These are phyloP conservation scores for Melitaea cinxia DNA, from an alignment of 1,140 invertebrate genomes.

Conservation along the genomic window DNA sequence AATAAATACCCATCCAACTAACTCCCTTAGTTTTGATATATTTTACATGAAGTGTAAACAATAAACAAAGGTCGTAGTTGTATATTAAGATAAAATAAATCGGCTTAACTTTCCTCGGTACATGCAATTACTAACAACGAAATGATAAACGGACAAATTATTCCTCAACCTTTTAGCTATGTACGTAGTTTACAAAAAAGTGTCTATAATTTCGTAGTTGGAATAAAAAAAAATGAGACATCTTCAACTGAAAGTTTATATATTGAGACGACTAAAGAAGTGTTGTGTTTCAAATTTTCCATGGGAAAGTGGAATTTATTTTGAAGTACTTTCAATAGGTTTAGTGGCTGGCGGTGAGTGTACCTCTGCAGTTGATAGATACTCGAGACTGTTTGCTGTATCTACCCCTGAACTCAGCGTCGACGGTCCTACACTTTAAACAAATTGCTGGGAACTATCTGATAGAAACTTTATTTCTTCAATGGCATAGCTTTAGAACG, in stretches of 20 bases:
- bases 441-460: slow-evolving; percentile 37
- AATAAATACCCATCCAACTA: slow-evolving; percentile 11
- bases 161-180: neutral
- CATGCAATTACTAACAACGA: too few species aligned
- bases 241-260: slow-evolving; percentile 19
- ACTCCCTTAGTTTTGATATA: slow-evolving; percentile 2
- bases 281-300: slow-evolving; percentile 34
- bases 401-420: slow-evolving; percentile 28
- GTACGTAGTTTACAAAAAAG: neutral
- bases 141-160: too few species aligned
- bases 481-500: slow-evolving; percentile 22
- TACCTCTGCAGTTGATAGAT: slow-evolving; percentile 40
- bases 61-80: neutral
- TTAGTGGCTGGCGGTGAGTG: slow-evolving; percentile 34
- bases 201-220: too few species aligned
- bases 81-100: neutral
- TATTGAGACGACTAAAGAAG: slow-evolving; percentile 11
- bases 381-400: slow-evolving; percentile 44
- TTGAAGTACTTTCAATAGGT: slow-evolving; percentile 35
- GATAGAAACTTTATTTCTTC: slow-evolving; percentile 37
- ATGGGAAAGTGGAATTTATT: slow-evolving; percentile 34
- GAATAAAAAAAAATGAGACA: too few species aligned
- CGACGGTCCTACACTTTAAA: slow-evolving; percentile 35
- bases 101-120: neutral
- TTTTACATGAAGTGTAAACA: neutral